phyloP scores from a whole-genome alignment of 2,797 vertebrate species.

The Bovichtus diacanthus region DNA sequence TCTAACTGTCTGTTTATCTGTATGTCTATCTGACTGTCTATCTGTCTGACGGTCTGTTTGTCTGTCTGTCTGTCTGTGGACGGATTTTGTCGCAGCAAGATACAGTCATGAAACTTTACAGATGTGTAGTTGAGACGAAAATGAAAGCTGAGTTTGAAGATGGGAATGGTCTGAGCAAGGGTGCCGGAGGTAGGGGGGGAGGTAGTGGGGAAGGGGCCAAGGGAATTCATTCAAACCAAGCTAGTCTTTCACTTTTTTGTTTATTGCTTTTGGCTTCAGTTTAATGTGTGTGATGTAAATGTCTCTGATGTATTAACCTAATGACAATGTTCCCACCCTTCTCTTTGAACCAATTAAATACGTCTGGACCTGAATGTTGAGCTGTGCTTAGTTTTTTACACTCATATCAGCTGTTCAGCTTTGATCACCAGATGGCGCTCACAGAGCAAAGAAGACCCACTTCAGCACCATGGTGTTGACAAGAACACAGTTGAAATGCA shows the following conservation, averaged over 20 bases:
- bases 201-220: no score
- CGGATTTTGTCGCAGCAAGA: no score
- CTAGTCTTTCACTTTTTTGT: not conserved
- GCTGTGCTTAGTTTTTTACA: not conserved
- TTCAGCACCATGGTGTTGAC: not conserved
- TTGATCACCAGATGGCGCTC: slow-evolving; percentile 2
- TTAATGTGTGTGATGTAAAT: not conserved
- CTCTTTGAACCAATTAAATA: slow-evolving; percentile 16
- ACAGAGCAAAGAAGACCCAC: not conserved
- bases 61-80: no score
- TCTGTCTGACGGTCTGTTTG: no score
- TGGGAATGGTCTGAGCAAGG: no score
- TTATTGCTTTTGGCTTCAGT: not conserved
- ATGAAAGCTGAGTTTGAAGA: no score
- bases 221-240: not conserved
- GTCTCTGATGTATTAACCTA: slow-evolving; percentile 11
- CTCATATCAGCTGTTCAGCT: not conserved
- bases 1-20: no score
- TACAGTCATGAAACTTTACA: no score
- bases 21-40: no score
- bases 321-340: not conserved
- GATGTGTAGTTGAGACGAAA: no score
- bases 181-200: no score
- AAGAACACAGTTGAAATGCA: not conserved
- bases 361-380: not conserved